phyloP scores from a whole-genome alignment of 1,140 invertebrate species.

The Euura saliciscinereae region DNA sequence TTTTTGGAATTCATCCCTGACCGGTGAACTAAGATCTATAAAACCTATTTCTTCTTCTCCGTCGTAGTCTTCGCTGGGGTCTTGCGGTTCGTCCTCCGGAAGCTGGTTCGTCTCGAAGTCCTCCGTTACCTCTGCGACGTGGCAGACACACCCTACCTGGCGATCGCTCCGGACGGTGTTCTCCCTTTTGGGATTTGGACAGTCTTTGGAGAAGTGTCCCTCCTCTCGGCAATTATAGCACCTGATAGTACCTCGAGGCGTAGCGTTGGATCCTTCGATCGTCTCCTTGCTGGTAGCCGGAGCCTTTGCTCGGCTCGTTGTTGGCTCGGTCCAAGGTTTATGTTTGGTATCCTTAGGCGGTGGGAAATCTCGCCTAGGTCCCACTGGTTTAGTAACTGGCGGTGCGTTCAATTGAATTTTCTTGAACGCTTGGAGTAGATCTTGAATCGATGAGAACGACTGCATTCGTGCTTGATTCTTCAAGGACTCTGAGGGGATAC shows the following conservation, averaged over 20 bases:
- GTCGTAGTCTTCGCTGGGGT: background rate
- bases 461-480: conserved; percentile 15
- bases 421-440: conserved; percentile 18
- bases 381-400: background rate
- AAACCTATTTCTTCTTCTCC: conserved; percentile 12
- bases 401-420: conserved; percentile 10
- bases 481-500: background rate
- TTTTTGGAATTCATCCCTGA: conserved; percentile 14
- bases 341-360: background rate
- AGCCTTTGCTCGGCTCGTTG: background rate
- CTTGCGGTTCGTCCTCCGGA: background rate
- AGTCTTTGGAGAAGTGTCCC: background rate
- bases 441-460: background rate
- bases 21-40: conserved; percentile 1
- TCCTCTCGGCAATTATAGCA: background rate
- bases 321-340: background rate
- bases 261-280: background rate
- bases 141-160: background rate
- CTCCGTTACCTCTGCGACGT: background rate
- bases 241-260: background rate
- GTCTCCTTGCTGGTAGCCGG: background rate
- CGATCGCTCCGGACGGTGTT: background rate
- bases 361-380: no score
- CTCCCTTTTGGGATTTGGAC: background rate
- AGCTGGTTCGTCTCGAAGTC: background rate